Percentiles rank a stretch among this genome's conserved stretches.
Conservation (phyloP, 2,113 vertebrate genomes). For the Eretmochelys imbricata region DNA sequence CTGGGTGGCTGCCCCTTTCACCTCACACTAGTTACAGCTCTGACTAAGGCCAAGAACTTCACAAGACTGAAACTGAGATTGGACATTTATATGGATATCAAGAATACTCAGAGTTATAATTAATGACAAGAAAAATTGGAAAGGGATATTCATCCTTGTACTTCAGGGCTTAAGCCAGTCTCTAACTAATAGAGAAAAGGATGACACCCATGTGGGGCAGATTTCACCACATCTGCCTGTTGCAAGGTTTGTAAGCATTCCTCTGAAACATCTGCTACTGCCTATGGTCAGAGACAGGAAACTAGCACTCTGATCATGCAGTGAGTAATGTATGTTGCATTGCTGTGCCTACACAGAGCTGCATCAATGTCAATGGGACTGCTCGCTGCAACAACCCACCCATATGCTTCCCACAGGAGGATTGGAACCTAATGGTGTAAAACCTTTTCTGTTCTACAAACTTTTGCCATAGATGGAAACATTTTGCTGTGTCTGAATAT, state of each 20-base stretch:
- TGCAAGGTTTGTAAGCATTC: not conserved
- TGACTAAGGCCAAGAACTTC: not conserved
- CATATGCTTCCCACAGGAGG: not conserved
- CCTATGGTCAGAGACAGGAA: not conserved
- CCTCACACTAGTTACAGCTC: too few species aligned
- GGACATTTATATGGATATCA: not conserved
- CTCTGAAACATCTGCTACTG: not conserved
- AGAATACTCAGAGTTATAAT: not conserved
- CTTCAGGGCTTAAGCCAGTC: not conserved
- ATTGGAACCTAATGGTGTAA: not conserved
- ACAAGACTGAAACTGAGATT: not conserved
- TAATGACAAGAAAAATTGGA: not conserved
- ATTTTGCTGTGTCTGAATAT: not conserved
- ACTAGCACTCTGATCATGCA: not conserved
- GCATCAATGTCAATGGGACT: not conserved
- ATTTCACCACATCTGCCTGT: not conserved
- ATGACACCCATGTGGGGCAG: not conserved
- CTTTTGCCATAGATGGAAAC: not conserved
- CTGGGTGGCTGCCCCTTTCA: too few species aligned
- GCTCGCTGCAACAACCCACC: not conserved
- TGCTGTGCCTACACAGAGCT: rapidly evolving
- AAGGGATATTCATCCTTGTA: not conserved
- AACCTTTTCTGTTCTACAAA: not conserved
- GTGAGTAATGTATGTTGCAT: not conserved
- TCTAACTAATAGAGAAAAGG: not conserved